phyloP scores from a whole-genome alignment of 2,888 invertebrate genomes.

The Colletes collaris region DNA sequence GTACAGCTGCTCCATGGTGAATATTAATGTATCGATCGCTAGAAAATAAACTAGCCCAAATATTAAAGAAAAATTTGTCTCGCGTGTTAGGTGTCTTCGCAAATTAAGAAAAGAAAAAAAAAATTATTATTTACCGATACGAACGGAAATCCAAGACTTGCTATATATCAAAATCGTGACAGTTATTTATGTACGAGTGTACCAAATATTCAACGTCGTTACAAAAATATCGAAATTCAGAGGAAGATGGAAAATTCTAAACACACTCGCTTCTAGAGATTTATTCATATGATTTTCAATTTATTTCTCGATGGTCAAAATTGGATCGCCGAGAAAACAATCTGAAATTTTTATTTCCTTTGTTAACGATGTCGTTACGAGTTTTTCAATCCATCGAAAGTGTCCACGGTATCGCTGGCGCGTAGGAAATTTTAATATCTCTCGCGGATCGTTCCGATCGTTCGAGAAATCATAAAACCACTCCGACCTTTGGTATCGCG shows the following conservation, averaged over 20 bases:
- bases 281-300: no score
- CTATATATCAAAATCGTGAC: no score
- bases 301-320: not conserved
- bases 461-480: not conserved
- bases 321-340: not conserved
- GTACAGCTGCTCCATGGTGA: slow-evolving; percentile 19
- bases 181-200: no score
- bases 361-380: slow-evolving; percentile 33
- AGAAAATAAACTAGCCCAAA: not conserved
- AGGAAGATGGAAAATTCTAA: no score
- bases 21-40: slow-evolving; percentile 44
- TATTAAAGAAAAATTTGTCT: slow-evolving; percentile 15
- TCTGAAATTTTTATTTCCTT: slow-evolving; percentile 28
- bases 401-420: slow-evolving; percentile 1
- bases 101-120: no score
- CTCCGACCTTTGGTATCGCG: not conserved
- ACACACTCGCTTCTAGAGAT: no score
- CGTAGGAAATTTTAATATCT: slow-evolving; percentile 30
- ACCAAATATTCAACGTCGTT: no score
- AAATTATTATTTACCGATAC: no score
- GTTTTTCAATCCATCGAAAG: slow-evolving; percentile 30
- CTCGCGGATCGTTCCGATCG: not conserved
- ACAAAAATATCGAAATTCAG: no score
- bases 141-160: no score
- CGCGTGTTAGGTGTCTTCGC: not conserved